phyloP scores from a whole-genome alignment of 2,797 vertebrate species.

The Pyrocephalus nanus region DNA sequence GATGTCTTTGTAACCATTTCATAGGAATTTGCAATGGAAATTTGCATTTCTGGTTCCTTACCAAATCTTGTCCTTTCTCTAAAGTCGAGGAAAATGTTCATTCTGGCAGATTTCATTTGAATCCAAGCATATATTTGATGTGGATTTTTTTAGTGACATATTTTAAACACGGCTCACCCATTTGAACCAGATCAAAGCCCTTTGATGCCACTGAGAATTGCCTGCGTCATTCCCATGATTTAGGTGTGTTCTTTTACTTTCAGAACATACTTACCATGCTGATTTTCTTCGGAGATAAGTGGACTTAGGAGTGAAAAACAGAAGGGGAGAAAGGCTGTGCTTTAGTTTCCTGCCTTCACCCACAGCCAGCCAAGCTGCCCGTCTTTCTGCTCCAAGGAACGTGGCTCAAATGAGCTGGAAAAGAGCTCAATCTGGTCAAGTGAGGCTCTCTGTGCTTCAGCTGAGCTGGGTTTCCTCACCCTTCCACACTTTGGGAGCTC shows the following conservation, averaged over 20 bases:
- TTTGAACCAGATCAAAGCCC: not conserved
- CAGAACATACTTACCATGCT: not conserved
- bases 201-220: not conserved
- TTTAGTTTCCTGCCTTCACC: not conserved
- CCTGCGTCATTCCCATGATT: not conserved
- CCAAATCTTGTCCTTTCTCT: not conserved
- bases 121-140: not conserved
- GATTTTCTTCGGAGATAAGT: not conserved
- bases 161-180: not conserved
- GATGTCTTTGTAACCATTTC: not conserved
- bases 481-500: not conserved
- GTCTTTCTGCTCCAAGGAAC: not conserved
- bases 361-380: not conserved
- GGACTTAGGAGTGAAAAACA: not conserved
- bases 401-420: slow-evolving; percentile 5
- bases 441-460: not conserved
- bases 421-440: not conserved
- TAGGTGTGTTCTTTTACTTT: not conserved
- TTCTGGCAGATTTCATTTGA: not conserved
- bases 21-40: not conserved
- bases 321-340: not conserved
- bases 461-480: accelerated
- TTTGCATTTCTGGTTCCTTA: not conserved
- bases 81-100: not conserved
- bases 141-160: not conserved